A percentile compares a stretch with the other conserved stretches of the same genome.
These are phyloP conservation scores for Pandemis corylana DNA, from an alignment of 2,888 invertebrate genomes.

Conservation along the genomic window DNA sequence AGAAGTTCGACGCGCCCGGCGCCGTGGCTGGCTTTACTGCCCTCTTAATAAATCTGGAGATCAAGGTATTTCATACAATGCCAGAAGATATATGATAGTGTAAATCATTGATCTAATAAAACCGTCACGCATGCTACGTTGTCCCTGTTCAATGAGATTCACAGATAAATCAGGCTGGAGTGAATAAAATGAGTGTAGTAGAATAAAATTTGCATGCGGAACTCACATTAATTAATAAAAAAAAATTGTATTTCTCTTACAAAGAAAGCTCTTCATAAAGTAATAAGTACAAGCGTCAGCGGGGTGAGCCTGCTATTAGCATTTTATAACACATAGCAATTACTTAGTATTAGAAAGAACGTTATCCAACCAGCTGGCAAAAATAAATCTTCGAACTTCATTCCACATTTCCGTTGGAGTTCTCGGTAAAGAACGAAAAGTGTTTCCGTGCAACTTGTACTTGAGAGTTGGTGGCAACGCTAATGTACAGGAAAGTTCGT, in stretches of 20 bases:
- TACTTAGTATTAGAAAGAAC: neutral
- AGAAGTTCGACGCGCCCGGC: conserved; percentile 12
- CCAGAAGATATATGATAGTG: conserved; percentile 30
- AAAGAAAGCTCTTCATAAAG: no score
- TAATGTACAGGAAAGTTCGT: conserved; percentile 16
- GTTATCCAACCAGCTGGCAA: neutral
- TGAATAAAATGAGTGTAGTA: conserved; percentile 15
- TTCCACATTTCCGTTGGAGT: neutral
- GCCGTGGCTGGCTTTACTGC: conserved; percentile 15
- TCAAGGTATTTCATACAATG: conserved; percentile 41
- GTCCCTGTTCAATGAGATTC: conserved; percentile 11
- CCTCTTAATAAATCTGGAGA: conserved; percentile 40
- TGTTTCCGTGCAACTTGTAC: neutral
- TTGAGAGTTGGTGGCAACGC: conserved; percentile 2
- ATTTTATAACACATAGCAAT: neutral
- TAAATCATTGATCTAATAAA: conserved; percentile 40
- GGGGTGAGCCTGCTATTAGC: no score
- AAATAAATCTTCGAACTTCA: neutral
- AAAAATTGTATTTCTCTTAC: no score
- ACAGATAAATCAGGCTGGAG: conserved; percentile 15
- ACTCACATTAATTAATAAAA: neutral
- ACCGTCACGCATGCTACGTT: conserved; percentile 19
- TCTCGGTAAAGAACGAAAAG: conserved; percentile 2
- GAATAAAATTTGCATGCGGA: neutral
- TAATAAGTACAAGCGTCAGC: no score